Evolutionary conservation across 1,140 invertebrate genomes (phyloP).

Genomic region (Caenorhabditis latens): DNA sequence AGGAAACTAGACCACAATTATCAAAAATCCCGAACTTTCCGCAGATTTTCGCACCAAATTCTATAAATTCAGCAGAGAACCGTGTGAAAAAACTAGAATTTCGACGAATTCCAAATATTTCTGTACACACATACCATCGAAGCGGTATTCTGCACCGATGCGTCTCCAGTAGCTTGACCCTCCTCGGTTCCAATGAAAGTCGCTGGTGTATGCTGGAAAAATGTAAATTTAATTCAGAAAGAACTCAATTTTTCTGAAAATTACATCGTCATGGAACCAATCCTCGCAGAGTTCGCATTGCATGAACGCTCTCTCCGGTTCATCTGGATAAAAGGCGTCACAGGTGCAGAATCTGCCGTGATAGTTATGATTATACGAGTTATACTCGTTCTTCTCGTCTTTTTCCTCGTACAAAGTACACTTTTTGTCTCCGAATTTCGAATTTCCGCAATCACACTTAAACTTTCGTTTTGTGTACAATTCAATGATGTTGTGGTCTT

Average conservation of each 20-base stretch:
- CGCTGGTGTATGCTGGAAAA: background rate
- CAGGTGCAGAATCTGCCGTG: conserved; percentile 92
- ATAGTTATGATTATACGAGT: conserved; percentile 96
- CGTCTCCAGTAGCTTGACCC: no score
- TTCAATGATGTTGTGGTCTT: conserved; percentile 94
- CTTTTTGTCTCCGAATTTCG: conserved; percentile 84
- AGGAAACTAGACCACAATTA: no score
- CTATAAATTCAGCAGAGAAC: no score
- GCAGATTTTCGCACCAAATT: no score
- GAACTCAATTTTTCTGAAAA: background rate
- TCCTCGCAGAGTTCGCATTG: conserved; percentile 97
- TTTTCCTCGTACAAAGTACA: conserved; percentile 85
- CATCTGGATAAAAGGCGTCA: conserved; percentile 93
- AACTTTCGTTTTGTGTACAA: conserved; percentile 96
- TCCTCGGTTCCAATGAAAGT: background rate
- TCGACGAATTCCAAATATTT: no score
- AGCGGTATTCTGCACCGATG: background rate
- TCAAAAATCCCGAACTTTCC: no score
- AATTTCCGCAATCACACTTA: conserved; percentile 95
- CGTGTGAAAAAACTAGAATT: no score
- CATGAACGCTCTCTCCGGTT: conserved; percentile 79
- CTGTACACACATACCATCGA: background rate
- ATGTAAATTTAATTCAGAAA: background rate
- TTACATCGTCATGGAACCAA: conserved; percentile 86
- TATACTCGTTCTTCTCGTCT: conserved; percentile 83